Evolutionary conservation across 2,797 vertebrate genomes (phyloP).

Genomic region (Ptychobarbus kaznakovi): DNA sequence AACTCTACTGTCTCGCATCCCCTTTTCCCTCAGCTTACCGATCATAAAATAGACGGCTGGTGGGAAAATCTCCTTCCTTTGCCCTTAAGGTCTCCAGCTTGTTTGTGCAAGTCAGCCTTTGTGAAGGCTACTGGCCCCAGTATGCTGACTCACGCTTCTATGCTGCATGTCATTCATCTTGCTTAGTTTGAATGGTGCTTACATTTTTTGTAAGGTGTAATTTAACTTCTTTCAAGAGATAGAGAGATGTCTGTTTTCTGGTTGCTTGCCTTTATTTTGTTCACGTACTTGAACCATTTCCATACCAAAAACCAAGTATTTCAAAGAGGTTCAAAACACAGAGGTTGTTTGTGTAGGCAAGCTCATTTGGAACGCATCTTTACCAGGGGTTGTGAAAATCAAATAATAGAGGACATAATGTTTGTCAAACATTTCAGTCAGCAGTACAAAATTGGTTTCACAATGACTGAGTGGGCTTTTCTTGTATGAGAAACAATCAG

Average conservation of each 20-base stretch:
- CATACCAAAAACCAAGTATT: neutral
- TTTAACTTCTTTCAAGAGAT: neutral
- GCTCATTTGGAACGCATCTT: neutral
- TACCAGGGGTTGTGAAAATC: conserved; percentile 1
- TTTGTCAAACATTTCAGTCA: neutral
- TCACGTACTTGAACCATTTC: neutral
- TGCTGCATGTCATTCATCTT: conserved; percentile 36
- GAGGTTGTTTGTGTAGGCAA: neutral
- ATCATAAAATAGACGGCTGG: neutral
- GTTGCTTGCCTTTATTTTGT: neutral
- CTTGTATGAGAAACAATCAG: neutral
- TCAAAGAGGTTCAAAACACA: neutral
- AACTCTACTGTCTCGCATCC: conserved; percentile 7
- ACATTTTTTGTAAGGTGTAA: neutral
- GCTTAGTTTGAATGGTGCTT: conserved; percentile 19
- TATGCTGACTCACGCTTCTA: conserved; percentile 46
- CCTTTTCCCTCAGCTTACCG: neutral
- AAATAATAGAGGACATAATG: neutral
- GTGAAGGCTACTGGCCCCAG: conserved; percentile 37
- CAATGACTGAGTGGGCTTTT: neutral
- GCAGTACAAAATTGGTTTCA: neutral
- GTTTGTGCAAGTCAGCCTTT: conserved; percentile 58
- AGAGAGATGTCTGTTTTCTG: neutral
- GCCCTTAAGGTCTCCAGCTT: conserved; percentile 53
- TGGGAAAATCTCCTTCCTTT: conserved; percentile 43